Base-by-base conservation (phyloP, 1,140 invertebrate genomes). In the Drosophila azteca region DNA sequence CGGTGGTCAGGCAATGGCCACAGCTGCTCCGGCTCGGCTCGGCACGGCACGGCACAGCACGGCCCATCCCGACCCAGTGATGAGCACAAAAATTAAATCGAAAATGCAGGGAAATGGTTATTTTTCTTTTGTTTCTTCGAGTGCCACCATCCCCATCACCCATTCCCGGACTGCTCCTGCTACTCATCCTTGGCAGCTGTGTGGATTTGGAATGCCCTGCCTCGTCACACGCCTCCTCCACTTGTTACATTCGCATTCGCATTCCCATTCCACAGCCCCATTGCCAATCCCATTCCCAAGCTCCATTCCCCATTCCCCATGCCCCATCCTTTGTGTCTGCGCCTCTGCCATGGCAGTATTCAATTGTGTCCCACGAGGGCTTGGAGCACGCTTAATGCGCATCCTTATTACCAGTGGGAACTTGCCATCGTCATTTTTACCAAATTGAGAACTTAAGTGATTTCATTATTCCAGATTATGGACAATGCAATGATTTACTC, bases 381-480 rank as follows among this genome's bases (percentile, higher is more conserved):
- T 77, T 74, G 82, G 57, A 82, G 69, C 76, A 69, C 75, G 76
- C 71, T 83, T 87, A 83, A 88, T 88, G 84, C 75, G 83, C 71
- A 87, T 87, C 79, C 83, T 87, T 87, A 88, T 87, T 88, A 79
- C 83, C 83, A 83, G 48, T 60, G 82, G 78, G 83, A 72, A 64
- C 79, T 63, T 51, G 57, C 54, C 67, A 64, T 54, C 67, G 68
- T 76, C 79, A 85, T 85, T 81, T 71, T 66, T 64, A 79, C 68
- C 80, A 84, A 88, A 90, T 88, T 90, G 84, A 71, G 80, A 88
- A 88, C 74, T 88, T 88, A 84, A 88, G 85, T 89, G 84, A 90
- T 88, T 90, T 88, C 84, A 90, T 88, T 88, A 88, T 88, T 80
- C 73, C 77, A 80, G 84, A 88, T 88, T 88, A 88, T 89, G 80